These are phyloP conservation scores for Sicus ferrugineus DNA, from an alignment of 2,888 invertebrate genomes.

Conservation along the genomic window DNA sequence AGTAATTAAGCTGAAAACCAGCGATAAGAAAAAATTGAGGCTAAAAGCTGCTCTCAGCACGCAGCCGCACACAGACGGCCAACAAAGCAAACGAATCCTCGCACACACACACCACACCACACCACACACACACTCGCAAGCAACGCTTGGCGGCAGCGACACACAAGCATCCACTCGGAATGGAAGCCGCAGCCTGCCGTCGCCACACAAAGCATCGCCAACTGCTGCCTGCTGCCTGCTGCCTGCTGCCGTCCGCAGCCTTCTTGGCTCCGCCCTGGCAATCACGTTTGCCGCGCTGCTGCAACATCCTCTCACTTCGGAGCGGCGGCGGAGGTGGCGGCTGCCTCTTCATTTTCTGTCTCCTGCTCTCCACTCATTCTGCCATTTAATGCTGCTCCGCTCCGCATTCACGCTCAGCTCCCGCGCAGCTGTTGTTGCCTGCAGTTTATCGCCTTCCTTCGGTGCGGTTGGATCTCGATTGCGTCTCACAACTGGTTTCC, in stretches of 20 bases:
- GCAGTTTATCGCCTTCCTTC: neutral
- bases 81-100: too few relatives aligned
- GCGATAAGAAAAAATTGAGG: too few relatives aligned
- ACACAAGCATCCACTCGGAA: conserved; percentile 3
- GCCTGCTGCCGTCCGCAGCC: neutral
- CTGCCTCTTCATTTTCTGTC: neutral
- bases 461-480: neutral
- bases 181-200: neutral
- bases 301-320: neutral
- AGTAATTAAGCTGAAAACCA: conserved; percentile 20
- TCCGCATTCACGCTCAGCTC: neutral
- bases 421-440: neutral
- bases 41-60: too few relatives aligned
- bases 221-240: neutral
- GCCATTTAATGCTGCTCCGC: neutral
- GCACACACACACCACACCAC: too few relatives aligned
- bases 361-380: neutral
- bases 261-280: conserved; percentile 9
- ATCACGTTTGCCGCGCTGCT: neutral
- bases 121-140: too few relatives aligned
- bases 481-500: conserved; percentile 15
- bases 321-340: neutral
- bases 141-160: neutral
- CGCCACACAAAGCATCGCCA: neutral
- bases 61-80: too few relatives aligned